Base-by-base conservation (phyloP, 1,140 invertebrate species). In the Macrobrachium nipponense region DNA sequence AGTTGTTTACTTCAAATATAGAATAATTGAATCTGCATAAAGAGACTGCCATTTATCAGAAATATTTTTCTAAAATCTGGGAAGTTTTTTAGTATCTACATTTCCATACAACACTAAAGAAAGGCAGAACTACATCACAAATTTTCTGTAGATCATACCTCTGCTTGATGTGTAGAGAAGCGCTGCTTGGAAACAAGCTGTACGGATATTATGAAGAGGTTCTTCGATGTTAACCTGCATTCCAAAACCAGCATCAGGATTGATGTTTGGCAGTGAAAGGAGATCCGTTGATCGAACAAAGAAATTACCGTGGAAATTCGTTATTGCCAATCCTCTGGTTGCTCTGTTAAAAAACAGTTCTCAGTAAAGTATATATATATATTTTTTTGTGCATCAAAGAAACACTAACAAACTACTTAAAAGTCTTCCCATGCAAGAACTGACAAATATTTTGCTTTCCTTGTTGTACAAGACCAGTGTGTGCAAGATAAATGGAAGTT, bases 301-400 rank as follows among this genome's bases (percentile, higher is more conserved):
- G 93, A 99, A 99, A 91, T 99, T 99, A 14, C 99, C 99, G 92
- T 99, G 98, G 93, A 99, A 99, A 89, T 98, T 98, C 91, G 99
- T 97, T 88, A 99, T 98, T 59, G 96, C 94, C 68, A 99, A 91
- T 20, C 98, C 97, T 91, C 95, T 94, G 90, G 88, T 89, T 59
- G 87, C 86, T 72, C 87, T 86, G 79, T 66, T 23, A 85, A 79
- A 27, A 51, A 70, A 72, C 58, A 18, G 75, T 80, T 23, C 20
- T 59, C 10, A 60, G 20, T 60, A 23, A 8, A 58, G 75, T 43
- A 27, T 11, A 17, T 15, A 14, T 44, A 18, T 12, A n/a, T 18
- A 20, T 15, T 8, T n/a, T 60, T 17, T 59, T 7, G 51, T 8
- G 76, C 18, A 20, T 58, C 27, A 27, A 36, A 23, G 60, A 79